Evolutionary conservation across 2,797 vertebrate genomes (phyloP), one percentile per base, ranked within the genome.

Genomic region (Rousettus madagascariensis): DNA sequence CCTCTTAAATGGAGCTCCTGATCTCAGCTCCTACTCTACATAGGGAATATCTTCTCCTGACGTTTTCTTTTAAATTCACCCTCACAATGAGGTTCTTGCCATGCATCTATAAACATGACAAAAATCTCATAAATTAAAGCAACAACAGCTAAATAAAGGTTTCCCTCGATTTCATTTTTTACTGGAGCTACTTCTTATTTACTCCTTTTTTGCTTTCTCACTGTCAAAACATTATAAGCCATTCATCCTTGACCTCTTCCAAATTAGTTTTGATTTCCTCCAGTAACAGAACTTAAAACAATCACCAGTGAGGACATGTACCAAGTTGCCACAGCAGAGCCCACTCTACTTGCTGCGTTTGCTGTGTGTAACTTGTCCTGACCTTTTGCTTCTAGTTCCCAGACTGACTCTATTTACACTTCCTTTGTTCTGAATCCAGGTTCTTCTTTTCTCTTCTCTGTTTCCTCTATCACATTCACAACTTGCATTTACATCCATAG

Each of bases 201-300:
- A 72, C 30, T 36, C 22, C 22, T 77, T 61, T 72, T 30, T 63
- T 57, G 16, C 11, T 46, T 61, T 66, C 28, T 65, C 17, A 36
- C 33, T 38, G 1, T 46, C n/a, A 74, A 63, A 91, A 57, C 33
- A 75, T 20, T 59, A 79, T 9, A 90, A 90, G 57, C 2, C 43
- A 59, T 4, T 89, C 16, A 77, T 33, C 36, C 79, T 75, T n/a
- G 83, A 69, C 15, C 6, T 55, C 57, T 93, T 69, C 55, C 15
- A n/a, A 65, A 69, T 55, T 63, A 59, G 57, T 63, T 51, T 33
- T 91, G 55, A 77, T 72, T 96, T 41, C 24, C 24, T 49, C n/a
- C 11, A 57, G 24, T 26, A 63, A 36, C 5, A 51, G 41, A 68
- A 69, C 26, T 43, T 88, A 46, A 51, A 86, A 82, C 0, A 17